Base-by-base conservation (phyloP, 2,888 invertebrate genomes). In the Agrochola circellaris region DNA sequence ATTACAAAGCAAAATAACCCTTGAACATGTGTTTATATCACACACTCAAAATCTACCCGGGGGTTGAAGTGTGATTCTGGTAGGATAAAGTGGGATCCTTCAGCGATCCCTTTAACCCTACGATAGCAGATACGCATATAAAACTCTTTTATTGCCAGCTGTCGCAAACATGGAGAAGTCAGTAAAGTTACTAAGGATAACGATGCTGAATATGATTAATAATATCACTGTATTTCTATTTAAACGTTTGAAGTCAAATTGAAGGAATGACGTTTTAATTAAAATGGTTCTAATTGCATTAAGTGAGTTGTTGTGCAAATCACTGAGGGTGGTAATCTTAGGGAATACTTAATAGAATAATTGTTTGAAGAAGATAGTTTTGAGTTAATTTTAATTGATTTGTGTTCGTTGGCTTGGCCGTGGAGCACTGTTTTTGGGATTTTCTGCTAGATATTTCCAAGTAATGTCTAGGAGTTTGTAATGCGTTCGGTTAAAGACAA, bases 61-160 rank as follows among this genome's bases (percentile, higher is more conserved):
- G 64, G 73, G 68, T 73, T 73, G 69, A 73, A 73, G 78, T 73
- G 67, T 75, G 83, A 82, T 62, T 72, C 56, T 71, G 38, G 61
- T 54, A 66, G 78, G 73, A 85, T 85, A 78, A 82, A 78, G 68
- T 75, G 45, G 70, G 67, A n/a, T 68, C 58, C 64, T 61, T 58
- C 45, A 30, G 23, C 26, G 30, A 82, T 68, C 75, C 82, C 69
- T 82, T 62, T 60, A 58, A 54, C 23, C 48, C 0, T n/a, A 34
- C 26, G 69, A 75, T 74, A 73, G 7, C 23, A 66, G 48, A 81
- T 69, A 81, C 48, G 56, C 51, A 72, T 58, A 74, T 56, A 64
- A 71, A 73, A 68, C 60, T 64, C 6, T 70, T 79, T 68, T 74
- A 74, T 76, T 60, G 51, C 45, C 30, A 70, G 61, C 51, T 62